Conservation (phyloP, 92 coral and sea anemone genomes). For the Umimayanthus chanpuru region DNA sequence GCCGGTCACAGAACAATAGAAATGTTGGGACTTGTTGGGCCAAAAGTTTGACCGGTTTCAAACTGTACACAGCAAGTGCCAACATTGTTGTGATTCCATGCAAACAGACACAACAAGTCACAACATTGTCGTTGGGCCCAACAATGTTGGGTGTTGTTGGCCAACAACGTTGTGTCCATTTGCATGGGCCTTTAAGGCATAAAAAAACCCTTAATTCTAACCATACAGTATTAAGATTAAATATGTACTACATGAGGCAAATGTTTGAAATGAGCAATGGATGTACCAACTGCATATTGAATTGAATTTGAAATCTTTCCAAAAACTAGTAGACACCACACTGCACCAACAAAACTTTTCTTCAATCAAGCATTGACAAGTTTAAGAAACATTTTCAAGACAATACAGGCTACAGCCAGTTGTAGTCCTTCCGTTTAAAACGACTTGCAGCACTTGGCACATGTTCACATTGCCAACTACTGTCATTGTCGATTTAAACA, state of each 20-base stretch:
- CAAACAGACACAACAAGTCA: no score
- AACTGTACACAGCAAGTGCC: no score
- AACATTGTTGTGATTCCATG: no score
- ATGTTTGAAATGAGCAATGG: neutral
- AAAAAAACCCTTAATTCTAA: neutral
- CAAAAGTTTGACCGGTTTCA: no score
- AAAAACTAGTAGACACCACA: neutral
- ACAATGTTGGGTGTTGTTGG: no score
- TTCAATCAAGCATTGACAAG: neutral
- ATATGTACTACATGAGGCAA: neutral
- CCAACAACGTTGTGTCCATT: no score
- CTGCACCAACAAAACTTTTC: neutral
- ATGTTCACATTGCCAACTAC: neutral
- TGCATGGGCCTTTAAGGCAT: no score
- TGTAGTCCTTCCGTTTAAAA: neutral
- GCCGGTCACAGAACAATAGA: no score
- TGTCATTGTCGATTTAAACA: neutral
- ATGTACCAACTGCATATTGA: no score
- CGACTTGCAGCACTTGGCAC: neutral
- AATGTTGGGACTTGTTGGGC: no score
- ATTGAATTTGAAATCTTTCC: neutral
- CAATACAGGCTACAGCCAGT: no score
- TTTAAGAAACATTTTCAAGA: neutral
- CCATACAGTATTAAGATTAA: neutral
- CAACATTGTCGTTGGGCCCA: no score